These are phyloP conservation scores for Zaprionus davidi DNA, from an alignment of 1,140 invertebrate species.

Conservation along the genomic window DNA sequence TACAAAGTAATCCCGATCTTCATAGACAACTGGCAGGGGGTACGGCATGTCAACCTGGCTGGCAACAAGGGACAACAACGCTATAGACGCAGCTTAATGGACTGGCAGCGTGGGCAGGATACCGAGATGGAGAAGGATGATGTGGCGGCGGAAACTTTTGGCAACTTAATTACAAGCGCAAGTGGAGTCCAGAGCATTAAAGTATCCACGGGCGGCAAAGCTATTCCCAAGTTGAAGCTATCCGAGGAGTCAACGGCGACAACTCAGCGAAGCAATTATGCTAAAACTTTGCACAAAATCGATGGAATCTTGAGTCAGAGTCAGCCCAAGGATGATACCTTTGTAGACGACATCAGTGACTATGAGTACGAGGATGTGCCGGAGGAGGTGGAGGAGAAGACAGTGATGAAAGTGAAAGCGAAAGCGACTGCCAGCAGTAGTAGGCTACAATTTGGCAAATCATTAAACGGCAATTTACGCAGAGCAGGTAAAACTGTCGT, in stretches of 20 bases:
- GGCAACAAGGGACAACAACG: conserved; percentile 44
- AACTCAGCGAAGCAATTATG: conserved; percentile 51
- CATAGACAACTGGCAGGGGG: conserved; percentile 18
- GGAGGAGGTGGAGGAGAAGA: not conserved
- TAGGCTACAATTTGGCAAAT: conserved; percentile 79
- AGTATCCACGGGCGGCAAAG: conserved; percentile 10
- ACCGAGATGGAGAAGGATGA: not conserved
- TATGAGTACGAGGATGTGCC: conserved; percentile 62
- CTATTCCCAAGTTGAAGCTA: not conserved
- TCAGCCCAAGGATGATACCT: conserved; percentile 11
- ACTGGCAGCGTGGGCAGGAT: conserved; percentile 28
- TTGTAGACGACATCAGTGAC: conserved; percentile 48
- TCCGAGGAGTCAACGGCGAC: conserved; percentile 5
- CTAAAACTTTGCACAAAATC: conserved; percentile 72
- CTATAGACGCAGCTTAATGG: conserved; percentile 69
- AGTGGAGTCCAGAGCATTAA: conserved; percentile 42
- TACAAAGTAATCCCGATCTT: conserved; percentile 34
- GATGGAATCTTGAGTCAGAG: conserved; percentile 60
- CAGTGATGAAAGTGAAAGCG: not conserved
- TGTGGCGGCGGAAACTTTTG: conserved; percentile 62
- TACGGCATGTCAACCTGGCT: conserved; percentile 52
- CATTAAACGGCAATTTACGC: conserved; percentile 81
- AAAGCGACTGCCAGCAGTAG: conserved; percentile 17
- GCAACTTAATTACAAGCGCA: conserved; percentile 79
- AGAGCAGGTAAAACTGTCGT: conserved; percentile 65